These are phyloP conservation scores for Odontocolon sp. DNA, from an alignment of 2,888 invertebrate species.

Conservation along the genomic window DNA sequence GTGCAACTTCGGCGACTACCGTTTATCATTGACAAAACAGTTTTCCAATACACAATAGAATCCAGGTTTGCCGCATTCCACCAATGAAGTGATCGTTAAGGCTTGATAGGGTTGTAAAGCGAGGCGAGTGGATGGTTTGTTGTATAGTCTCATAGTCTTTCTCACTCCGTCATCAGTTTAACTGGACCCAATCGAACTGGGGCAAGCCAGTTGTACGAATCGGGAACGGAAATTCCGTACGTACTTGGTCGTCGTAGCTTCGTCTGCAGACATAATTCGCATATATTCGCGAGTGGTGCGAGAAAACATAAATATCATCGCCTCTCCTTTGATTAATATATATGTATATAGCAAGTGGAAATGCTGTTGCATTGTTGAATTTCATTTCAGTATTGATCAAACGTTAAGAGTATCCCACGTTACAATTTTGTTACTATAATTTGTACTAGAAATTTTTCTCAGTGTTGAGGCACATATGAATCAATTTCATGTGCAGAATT, in stretches of 20 bases:
- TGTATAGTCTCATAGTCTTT: slow-evolving; percentile 5
- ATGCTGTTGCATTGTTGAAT: no score
- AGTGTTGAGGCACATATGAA: no score
- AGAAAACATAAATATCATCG: slow-evolving; percentile 35
- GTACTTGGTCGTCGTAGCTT: slow-evolving; percentile 22
- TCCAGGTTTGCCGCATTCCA: not conserved
- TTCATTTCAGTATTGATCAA: no score
- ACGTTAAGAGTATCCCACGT: no score
- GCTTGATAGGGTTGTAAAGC: slow-evolving; percentile 33
- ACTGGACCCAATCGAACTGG: slow-evolving; percentile 43
- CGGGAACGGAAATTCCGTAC: slow-evolving; percentile 50
- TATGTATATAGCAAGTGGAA: no score
- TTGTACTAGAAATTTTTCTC: no score
- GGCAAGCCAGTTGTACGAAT: slow-evolving; percentile 44
- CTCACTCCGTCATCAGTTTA: not conserved
- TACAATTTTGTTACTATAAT: no score
- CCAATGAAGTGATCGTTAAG: slow-evolving; percentile 33
- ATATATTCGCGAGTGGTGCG: slow-evolving; percentile 15
- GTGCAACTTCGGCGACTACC: no score
- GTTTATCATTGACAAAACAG: slow-evolving; percentile 51
- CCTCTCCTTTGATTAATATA: no score
- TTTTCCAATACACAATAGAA: slow-evolving; percentile 36
- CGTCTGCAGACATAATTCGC: slow-evolving; percentile 2
- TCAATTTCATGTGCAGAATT: not conserved
- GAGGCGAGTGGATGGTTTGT: not conserved